Evolutionary conservation across 2,888 invertebrate species (phyloP), one percentile per base, ranked within the genome.

Genomic region (Apamea crenata): DNA sequence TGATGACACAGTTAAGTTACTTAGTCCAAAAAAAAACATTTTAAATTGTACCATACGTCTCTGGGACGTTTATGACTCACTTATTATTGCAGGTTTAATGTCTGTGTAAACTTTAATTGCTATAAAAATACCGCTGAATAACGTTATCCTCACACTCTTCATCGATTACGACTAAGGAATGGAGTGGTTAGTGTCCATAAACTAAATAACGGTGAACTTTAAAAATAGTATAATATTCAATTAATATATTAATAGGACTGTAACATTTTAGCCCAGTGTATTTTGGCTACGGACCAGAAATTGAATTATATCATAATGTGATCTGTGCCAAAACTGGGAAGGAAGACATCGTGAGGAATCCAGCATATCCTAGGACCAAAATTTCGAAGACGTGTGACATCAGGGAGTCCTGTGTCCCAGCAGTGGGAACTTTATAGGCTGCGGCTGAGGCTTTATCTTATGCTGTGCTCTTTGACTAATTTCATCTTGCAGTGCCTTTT

Each of bases 151-250:
- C 16, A 29, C 36, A 74, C 7, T 73, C 44, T 29, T 21, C 32
- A 74, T 40, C 18, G n/a, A 66, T 40, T 80, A 59, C n/a, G 56
- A n/a, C 56, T 8, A 21, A 29, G 8, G 6, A 74, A 80, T 80
- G 80, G 80, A 98, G 98, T 90, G 98, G 98, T 0, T 98, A 98
- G 80, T 80, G 40, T 50, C 12, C 21, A 3, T 66, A 66, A 29
- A 81, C 25, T 66, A 47, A 56, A 36, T 32, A 36, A 18, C 14
- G 5, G 14, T 47, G 21, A 44, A 68, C 0, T 68, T 69, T 5
- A 5, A 56, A 56, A 56, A 56, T 25, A 25, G 3, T n/a, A n/a
- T n/a, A 56, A 25, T 56, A 56, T 25, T 56, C 10, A 56, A 56
- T 0, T 10, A 53, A 53, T 53, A 53, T 53, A 21, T 18, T 50